Conservation (phyloP, 2,113 vertebrate genomes). For the Hemibagrus wyckioides region DNA sequence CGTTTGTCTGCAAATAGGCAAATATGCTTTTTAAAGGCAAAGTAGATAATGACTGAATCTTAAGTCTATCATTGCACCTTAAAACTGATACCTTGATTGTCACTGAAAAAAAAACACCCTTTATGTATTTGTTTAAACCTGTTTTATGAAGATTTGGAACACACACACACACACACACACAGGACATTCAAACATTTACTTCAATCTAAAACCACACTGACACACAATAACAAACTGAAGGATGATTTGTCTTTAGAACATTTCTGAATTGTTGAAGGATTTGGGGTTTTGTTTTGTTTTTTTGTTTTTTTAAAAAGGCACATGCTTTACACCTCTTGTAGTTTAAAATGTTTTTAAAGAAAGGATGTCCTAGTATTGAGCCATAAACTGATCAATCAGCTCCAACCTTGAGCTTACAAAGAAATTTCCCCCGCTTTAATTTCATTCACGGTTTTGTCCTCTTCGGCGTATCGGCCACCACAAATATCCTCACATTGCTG, state of each 20-base stretch:
- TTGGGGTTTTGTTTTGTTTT: neutral
- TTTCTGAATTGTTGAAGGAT: constrained; percentile 16
- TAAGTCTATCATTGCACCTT: constrained; percentile 74
- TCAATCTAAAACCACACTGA: neutral
- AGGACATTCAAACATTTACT: constrained; percentile 25
- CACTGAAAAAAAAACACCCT: constrained; percentile 7
- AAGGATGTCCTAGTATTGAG: constrained; percentile 63
- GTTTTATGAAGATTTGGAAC: constrained; percentile 38
- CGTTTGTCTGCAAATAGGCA: constrained; percentile 56
- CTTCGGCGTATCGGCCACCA: constrained; percentile 45
- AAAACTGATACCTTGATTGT: constrained; percentile 74
- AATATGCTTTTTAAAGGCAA: constrained; percentile 63
- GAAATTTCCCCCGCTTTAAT: constrained; percentile 58
- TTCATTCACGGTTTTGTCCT: constrained; percentile 60
- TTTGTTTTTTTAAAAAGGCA: neutral
- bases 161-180: constrained; percentile 4
- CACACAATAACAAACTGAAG: constrained; percentile 25
- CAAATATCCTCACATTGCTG: neutral
- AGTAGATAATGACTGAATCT: constrained; percentile 55
- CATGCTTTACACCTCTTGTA: constrained; percentile 25
- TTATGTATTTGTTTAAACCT: constrained; percentile 33
- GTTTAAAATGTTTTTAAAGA: constrained; percentile 57
- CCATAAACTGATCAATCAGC: constrained; percentile 66
- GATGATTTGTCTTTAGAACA: neutral
- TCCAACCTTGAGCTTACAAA: constrained; percentile 61